Evolutionary conservation across 37 sponge, comb jelly and placozoan genomes (phyloP), one percentile per base, ranked within the genome.

Genomic region (Geodia barretti): DNA sequence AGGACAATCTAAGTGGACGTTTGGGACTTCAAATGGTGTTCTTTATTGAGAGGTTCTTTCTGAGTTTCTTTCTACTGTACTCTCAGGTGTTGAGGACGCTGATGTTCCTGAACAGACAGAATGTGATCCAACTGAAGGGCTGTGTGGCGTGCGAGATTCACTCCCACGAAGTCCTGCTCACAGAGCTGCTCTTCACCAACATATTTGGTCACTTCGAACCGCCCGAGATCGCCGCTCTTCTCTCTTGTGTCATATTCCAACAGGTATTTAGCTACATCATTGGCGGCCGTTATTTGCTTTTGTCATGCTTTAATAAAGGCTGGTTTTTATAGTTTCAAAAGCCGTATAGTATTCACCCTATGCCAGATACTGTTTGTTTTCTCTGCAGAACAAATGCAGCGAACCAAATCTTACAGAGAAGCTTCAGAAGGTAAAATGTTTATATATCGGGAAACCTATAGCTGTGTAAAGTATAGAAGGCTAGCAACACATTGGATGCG

Each of bases 181-280:
- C 99, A 11, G 99, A 98, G 74, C 84, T 98, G 34, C 74, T 98
- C 33, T 91, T 96, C 40, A 84, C 91, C 24, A 98, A 96, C 70
- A 59, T 90, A 37, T 79, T 98, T 36, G 41, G 62, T 21, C 83
- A 88, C 11, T 82, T 79, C 39, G 78, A 82, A 20, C 83, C 92
- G 14, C 82, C 87, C 30, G 97, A 96, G 64, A 94, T 90, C 31
- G 96, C 86, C 37, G 99, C 99, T 9, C 75, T 98, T 1, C 82
- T 98, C 36, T 96, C 99, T 0, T 92, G 91, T 70, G 38, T 98
- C 42, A 95, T 98, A 11, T 95, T 97, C 73, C 93, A 95, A 35
- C 95, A 97, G 95, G 94, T 90, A 77, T 30, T n/a, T n/a, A n/a
- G n/a, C n/a, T n/a, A 47, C 54, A 47, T 7, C 14, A 47, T 17